phyloP scores from a whole-genome alignment of 1,140 invertebrate genomes.

The Hetaerina americana region DNA sequence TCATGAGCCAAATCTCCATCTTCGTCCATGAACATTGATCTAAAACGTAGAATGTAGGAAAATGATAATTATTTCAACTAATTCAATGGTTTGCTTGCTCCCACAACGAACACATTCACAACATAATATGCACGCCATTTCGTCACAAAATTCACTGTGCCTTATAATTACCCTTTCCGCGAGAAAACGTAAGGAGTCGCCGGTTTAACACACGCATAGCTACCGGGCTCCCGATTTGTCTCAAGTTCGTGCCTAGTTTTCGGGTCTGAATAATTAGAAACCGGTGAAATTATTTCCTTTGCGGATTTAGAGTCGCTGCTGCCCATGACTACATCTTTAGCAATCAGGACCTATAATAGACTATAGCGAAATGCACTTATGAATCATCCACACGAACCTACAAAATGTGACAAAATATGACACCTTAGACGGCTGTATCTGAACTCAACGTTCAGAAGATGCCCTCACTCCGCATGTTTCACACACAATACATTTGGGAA shows the following conservation, averaged over 20 bases:
- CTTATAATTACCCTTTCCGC: not conserved
- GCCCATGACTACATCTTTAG: not conserved
- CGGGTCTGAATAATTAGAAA: not conserved
- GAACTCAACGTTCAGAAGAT: too few relatives aligned
- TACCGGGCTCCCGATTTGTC: not conserved
- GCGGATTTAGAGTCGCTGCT: not conserved
- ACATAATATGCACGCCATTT: not conserved
- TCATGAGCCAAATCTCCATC: constrained; percentile 33
- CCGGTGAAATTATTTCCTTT: not conserved
- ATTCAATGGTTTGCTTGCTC: not conserved
- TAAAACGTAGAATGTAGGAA: constrained; percentile 20
- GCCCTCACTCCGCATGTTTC: too few relatives aligned
- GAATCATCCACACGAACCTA: too few relatives aligned
- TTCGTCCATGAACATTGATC: constrained; percentile 33
- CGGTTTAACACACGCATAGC: not conserved
- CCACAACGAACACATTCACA: not conserved
- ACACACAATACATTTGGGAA: too few relatives aligned
- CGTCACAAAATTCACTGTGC: not conserved
- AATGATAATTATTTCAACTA: too few relatives aligned
- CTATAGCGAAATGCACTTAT: too few relatives aligned
- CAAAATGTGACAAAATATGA: too few relatives aligned
- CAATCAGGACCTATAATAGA: not conserved
- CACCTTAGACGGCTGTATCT: too few relatives aligned
- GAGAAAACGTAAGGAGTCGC: not conserved
- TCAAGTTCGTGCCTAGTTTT: too few relatives aligned